Evolutionary conservation across 2,888 invertebrate species (phyloP).

Genomic region (Pharmacophagus antenor): DNA sequence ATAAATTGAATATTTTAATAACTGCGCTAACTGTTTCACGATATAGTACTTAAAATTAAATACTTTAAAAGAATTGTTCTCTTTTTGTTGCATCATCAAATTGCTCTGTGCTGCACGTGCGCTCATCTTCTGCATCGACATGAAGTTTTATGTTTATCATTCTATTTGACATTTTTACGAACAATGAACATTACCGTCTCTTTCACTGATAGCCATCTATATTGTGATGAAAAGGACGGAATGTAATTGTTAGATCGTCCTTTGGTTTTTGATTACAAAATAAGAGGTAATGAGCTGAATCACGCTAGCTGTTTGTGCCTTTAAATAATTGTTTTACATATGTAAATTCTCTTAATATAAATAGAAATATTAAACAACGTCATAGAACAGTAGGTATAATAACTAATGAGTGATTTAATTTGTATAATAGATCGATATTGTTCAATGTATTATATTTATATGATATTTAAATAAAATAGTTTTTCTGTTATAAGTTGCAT

Average conservation of each 20-base stretch:
- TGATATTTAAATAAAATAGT: too few relatives aligned
- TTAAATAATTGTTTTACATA: background rate
- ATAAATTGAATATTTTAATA: too few relatives aligned
- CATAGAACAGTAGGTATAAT: too few relatives aligned
- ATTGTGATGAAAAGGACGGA: slow-evolving; percentile 53
- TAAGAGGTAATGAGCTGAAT: slow-evolving; percentile 68
- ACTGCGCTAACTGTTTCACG: too few relatives aligned
- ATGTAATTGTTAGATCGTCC: slow-evolving; percentile 56
- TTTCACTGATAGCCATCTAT: slow-evolving; percentile 43
- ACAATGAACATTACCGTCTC: slow-evolving; percentile 58
- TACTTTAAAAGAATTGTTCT: background rate
- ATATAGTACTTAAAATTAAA: background rate
- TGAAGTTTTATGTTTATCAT: slow-evolving; percentile 77
- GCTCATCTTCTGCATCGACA: slow-evolving; percentile 58
- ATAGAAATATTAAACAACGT: too few relatives aligned
- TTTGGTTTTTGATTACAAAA: slow-evolving; percentile 55
- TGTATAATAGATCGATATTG: too few relatives aligned
- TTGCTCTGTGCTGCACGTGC: slow-evolving; percentile 49
- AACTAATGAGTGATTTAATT: too few relatives aligned
- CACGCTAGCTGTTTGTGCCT: slow-evolving; percentile 43
- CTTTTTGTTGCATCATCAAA: slow-evolving; percentile 23
- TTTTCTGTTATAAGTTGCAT: too few relatives aligned
- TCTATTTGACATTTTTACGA: slow-evolving; percentile 78
- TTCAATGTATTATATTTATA: too few relatives aligned
- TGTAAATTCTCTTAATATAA: background rate